Conservation (phyloP, 1,140 invertebrate genomes). For the Eriosoma lanigerum region DNA sequence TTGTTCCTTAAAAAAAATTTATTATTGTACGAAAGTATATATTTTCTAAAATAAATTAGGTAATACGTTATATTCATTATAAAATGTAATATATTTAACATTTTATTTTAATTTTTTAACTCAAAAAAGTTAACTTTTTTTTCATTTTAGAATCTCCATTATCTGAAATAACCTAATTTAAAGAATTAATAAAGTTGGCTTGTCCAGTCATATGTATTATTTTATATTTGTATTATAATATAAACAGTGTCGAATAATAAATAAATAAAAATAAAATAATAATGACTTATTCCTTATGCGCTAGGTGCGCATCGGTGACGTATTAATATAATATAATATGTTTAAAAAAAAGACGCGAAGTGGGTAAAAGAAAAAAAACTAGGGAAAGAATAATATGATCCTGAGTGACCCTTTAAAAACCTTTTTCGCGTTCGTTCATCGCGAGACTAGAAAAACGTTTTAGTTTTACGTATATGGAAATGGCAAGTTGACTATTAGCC, state of each 20-base stretch:
- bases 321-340: neutral
- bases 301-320: neutral
- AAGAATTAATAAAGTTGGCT: no score
- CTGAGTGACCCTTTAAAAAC: slow-evolving; percentile 47
- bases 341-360: neutral
- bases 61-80: no score
- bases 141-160: no score
- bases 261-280: neutral
- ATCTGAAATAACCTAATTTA: no score
- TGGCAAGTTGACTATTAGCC: neutral
- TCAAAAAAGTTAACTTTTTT: no score
- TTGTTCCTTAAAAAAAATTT: no score
- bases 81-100: no score
- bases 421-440: slow-evolving; percentile 36
- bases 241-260: neutral
- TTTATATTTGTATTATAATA: no score
- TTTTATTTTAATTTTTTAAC: no score
- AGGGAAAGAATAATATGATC: slow-evolving; percentile 7
- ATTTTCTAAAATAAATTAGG: no score
- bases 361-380: neutral
- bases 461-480: slow-evolving; percentile 44
- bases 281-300: slow-evolving; percentile 3
- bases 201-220: no score
- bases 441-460: slow-evolving; percentile 50
- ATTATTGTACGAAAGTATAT: no score